phyloP scores from a whole-genome alignment of 1,140 invertebrate species.

The Nasonia longicornis region DNA sequence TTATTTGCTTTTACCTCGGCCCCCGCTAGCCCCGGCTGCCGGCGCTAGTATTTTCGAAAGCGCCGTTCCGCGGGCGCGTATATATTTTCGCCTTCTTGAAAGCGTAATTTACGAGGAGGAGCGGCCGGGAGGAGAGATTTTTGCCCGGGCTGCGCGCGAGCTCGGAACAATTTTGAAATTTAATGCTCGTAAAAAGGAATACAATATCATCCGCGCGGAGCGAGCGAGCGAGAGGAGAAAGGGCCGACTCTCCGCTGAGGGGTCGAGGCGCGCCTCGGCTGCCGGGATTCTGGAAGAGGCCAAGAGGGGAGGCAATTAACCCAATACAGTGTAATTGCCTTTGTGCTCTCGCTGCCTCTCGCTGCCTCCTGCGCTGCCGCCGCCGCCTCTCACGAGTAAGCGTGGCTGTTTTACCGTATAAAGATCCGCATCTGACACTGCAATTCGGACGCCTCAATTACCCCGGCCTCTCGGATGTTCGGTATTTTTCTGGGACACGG shows the following conservation, averaged over 20 bases:
- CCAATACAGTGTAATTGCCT: slow-evolving; percentile 57
- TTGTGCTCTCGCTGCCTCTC: slow-evolving; percentile 46
- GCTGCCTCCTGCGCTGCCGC: not conserved
- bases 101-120: slow-evolving; percentile 34
- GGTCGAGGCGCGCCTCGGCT: not conserved
- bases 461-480: not conserved
- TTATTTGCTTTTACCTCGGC: slow-evolving; percentile 35
- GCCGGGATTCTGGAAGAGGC: slow-evolving; percentile 25
- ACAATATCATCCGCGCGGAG: slow-evolving; percentile 48
- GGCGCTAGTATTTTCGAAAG: slow-evolving; percentile 12
- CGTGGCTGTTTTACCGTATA: slow-evolving; percentile 48
- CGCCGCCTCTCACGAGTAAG: slow-evolving; percentile 45
- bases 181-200: slow-evolving; percentile 52
- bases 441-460: slow-evolving; percentile 35
- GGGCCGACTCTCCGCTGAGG: not conserved
- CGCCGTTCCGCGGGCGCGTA: not conserved
- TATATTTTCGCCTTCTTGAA: slow-evolving; percentile 37
- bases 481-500: too few relatives aligned
- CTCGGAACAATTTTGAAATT: slow-evolving; percentile 50
- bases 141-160: slow-evolving; percentile 4
- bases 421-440: slow-evolving; percentile 50
- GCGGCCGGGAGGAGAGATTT: slow-evolving; percentile 7
- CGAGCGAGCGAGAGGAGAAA: not conserved
- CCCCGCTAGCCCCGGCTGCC: not conserved
- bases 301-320: slow-evolving; percentile 54